phyloP scores from a whole-genome alignment of 2,797 vertebrate species.

The Poecilia wingei region DNA sequence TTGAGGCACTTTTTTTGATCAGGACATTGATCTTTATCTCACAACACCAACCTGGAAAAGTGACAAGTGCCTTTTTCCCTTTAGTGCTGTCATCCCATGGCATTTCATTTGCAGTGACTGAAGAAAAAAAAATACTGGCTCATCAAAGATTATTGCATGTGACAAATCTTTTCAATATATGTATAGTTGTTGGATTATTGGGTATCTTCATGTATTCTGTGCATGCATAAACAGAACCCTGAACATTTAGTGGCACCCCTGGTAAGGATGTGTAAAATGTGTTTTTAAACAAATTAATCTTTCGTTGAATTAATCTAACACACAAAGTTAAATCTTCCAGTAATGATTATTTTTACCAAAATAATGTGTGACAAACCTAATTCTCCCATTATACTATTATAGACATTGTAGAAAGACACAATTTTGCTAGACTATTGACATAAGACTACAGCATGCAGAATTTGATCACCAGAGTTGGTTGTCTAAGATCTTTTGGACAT shows the following conservation, averaged over 20 bases:
- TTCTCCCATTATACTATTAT: background rate
- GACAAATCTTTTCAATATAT: slow-evolving; percentile 22
- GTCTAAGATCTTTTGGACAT: background rate
- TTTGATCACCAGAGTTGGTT: background rate
- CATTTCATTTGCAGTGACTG: slow-evolving; percentile 4
- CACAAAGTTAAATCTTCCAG: background rate
- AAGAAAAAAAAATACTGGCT: slow-evolving; percentile 6
- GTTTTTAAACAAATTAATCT: background rate
- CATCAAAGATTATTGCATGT: slow-evolving; percentile 21
- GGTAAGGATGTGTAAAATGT: background rate
- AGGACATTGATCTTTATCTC: slow-evolving; percentile 59
- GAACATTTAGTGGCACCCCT: background rate
- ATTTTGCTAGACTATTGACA: background rate
- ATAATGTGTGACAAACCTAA: background rate
- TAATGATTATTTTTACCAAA: background rate
- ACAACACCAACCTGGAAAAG: slow-evolving; percentile 27
- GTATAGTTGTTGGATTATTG: slow-evolving; percentile 5
- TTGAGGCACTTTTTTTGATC: slow-evolving; percentile 41
- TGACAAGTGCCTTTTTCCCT: slow-evolving; percentile 41
- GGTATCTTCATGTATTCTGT: background rate
- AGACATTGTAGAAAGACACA: background rate
- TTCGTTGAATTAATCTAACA: background rate
- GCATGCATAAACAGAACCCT: background rate
- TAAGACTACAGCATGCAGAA: background rate
- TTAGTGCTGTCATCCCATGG: slow-evolving; percentile 29